A percentile compares a stretch with the other conserved stretches of the same genome.
Conservation (phyloP, 2,113 vertebrate species). For the Lasiurus cinereus region DNA sequence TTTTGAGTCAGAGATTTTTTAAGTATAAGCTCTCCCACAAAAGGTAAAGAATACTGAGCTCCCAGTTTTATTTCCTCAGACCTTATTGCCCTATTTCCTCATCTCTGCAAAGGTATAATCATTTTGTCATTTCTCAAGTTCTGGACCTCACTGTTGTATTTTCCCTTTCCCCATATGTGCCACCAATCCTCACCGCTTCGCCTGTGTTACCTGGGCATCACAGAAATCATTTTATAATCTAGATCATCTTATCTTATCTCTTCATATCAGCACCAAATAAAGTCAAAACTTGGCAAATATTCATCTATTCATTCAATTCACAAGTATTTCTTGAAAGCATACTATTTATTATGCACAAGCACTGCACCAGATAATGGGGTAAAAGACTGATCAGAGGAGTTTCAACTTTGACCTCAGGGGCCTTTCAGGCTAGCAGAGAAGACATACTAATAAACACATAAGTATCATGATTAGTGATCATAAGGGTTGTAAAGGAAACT, state of each 20-base stretch:
- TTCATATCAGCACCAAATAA: background rate
- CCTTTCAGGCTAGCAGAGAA: background rate
- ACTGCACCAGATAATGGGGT: background rate
- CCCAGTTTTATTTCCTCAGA: background rate
- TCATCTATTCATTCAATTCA: background rate
- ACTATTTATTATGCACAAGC: background rate
- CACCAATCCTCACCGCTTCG: background rate
- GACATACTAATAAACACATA: background rate
- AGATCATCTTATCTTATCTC: conserved; percentile 22
- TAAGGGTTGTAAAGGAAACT: background rate
- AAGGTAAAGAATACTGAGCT: conserved; percentile 13
- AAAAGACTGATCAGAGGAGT: background rate
- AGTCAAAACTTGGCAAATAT: conserved; percentile 14
- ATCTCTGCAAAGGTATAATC: conserved; percentile 16
- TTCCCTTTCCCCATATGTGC: background rate
- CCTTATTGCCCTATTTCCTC: background rate
- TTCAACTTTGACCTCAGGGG: background rate
- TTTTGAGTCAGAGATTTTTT: conserved; percentile 38
- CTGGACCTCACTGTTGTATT: conserved; percentile 6
- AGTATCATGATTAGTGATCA: background rate
- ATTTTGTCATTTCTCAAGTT: conserved; percentile 46
- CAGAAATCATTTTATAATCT: background rate
- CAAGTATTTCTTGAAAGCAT: background rate
- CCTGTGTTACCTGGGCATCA: background rate
- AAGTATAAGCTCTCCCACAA: background rate